A percentile compares a stretch with the other conserved stretches of the same genome.
phyloP scores from a whole-genome alignment of 1,140 invertebrate species.

The Papilio dardanus region DNA sequence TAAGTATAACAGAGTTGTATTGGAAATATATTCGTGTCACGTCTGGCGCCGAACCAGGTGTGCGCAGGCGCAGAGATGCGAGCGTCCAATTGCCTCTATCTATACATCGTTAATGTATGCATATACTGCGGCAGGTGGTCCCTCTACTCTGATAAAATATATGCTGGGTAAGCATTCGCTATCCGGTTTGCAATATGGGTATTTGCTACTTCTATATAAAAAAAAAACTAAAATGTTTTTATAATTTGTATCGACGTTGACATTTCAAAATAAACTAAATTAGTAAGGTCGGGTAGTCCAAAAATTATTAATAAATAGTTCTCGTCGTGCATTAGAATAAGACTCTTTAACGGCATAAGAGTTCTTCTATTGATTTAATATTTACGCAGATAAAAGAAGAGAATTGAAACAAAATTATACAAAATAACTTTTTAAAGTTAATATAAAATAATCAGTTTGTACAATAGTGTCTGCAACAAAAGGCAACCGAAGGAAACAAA shows the following conservation, averaged over 20 bases:
- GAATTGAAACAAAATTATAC: not conserved
- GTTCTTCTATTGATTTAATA: too few species aligned
- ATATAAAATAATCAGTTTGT: not conserved
- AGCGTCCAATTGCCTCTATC: conserved; percentile 12
- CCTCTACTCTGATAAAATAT: conserved; percentile 32
- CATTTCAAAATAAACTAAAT: conserved; percentile 15
- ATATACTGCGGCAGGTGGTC: conserved; percentile 34
- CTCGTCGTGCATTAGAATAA: too few species aligned
- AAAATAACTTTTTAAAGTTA: not conserved
- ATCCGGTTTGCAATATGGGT: conserved; percentile 36
- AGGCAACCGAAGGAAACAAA: not conserved
- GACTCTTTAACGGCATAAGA: too few species aligned
- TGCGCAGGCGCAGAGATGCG: conserved; percentile 24
- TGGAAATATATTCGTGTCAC: not conserved
- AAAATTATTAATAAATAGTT: not conserved
- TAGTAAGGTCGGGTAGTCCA: too few species aligned
- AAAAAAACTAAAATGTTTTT: not conserved
- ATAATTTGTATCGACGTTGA: not conserved
- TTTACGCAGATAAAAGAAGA: too few species aligned
- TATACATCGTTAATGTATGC: conserved; percentile 32
- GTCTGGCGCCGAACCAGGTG: conserved; percentile 17
- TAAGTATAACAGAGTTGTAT: conserved; percentile 15
- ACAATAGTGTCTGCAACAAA: conserved; percentile 10
- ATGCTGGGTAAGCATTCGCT: conserved; percentile 32
- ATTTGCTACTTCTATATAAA: conserved; percentile 21